Evolutionary conservation across 2,888 invertebrate genomes (phyloP), one percentile per base, ranked within the genome.

Genomic region (Conchocele bisecta): DNA sequence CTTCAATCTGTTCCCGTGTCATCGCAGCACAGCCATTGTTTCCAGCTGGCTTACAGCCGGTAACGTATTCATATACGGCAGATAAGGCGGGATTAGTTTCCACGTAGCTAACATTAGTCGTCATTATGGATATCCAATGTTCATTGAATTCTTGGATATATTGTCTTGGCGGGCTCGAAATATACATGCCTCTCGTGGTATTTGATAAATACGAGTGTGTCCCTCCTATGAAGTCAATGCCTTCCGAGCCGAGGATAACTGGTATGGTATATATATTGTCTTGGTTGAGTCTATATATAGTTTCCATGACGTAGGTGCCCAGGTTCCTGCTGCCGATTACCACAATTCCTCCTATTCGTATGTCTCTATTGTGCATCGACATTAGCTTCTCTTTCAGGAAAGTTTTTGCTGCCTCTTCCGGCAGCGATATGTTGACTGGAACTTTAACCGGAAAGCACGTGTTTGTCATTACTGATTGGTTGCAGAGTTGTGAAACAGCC

Each of bases 401-500:
- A 11, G 9, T 17, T n/a, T n/a, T 33, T 15, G 22, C 20, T 33
- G 35, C 15, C 4, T 54, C 35, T 9, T 35, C 26, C 3, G 39
- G 5, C 11, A 54, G 37, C 15, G n/a, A 17, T 4, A 39, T 3
- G 24, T 37, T 33, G 26, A 54, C 22, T 1, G 54, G 54, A 26
- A 54, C 22, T 15, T 26, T 26, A 28, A 31, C 37, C 6, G 54
- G 54, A 22, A 37, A 54, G n/a, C 39, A 39, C 5, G 54, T 37
- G 26, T 39, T 31, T 29, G 15, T 54, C 5, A 11, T 5, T 24
- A n/a, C 24, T n/a, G 35, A 35, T 20, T 13, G 4, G 6, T 26
- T 22, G 13, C 26, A 24, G 13, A 83, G 29, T 7, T 53, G 39
- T 3, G 22, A 20, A 9, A 58, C 65, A 0, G 56, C 72, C n/a